These are phyloP conservation scores for Axea sp. DNA, from an alignment of 2,888 invertebrate species.

Conservation along the genomic window DNA sequence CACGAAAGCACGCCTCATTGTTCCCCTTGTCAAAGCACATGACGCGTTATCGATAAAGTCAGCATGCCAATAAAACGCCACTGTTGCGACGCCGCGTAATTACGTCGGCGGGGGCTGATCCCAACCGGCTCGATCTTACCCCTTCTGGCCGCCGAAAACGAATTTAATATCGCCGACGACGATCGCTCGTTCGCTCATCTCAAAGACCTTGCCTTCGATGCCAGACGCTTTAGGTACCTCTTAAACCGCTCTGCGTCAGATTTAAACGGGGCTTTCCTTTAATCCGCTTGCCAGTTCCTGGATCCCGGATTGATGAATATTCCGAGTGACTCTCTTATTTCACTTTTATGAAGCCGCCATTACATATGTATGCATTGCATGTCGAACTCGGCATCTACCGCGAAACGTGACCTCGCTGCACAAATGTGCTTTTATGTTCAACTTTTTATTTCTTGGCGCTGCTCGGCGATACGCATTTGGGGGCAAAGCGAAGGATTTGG, in stretches of 20 bases:
- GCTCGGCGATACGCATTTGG: constrained; percentile 20
- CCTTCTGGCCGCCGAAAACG: too few relatives aligned
- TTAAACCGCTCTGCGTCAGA: constrained; percentile 15
- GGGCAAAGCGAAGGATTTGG: constrained; percentile 7
- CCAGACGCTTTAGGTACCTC: constrained; percentile 18
- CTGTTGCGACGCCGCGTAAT: constrained; percentile 11
- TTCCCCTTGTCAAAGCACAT: constrained; percentile 36
- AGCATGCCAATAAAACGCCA: constrained; percentile 39
- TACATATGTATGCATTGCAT: constrained; percentile 27
- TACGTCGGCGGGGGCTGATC: constrained; percentile 10
- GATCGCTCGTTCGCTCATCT: constrained; percentile 3
- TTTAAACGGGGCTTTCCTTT: constrained; percentile 20
- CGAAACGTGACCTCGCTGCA: constrained; percentile 7
- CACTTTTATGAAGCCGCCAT: constrained; percentile 38
- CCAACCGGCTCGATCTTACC: too few relatives aligned
- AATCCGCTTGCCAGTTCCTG: constrained; percentile 7
- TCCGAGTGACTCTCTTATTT: constrained; percentile 27
- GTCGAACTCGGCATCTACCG: constrained; percentile 10
- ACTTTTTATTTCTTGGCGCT: constrained; percentile 10
- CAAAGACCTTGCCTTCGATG: neutral
- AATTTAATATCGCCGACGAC: too few relatives aligned
- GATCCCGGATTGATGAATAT: constrained; percentile 28
- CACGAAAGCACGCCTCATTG: constrained; percentile 43
- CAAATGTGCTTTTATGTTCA: constrained; percentile 16
- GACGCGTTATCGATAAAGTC: constrained; percentile 38